Percentiles rank a stretch among this genome's conserved stretches.
phyloP scores from a whole-genome alignment of 2,113 vertebrate species.

The Ictalurus furcatus region DNA sequence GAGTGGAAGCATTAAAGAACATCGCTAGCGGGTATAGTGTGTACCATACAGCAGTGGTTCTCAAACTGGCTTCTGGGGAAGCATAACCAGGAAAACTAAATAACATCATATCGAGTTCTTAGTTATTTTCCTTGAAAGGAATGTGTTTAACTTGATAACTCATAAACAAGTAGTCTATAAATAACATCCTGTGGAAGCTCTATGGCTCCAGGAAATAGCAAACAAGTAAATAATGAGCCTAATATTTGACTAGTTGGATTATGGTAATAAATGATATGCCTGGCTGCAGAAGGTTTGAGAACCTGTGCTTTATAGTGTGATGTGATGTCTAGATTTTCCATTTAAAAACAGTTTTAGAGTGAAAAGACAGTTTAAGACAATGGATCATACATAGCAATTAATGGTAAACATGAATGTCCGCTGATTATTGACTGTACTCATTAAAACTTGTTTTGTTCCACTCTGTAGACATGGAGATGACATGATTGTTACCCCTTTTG shows the following conservation, averaged over 20 bases:
- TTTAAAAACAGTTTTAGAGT: background rate
- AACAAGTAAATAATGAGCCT: background rate
- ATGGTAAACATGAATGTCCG: background rate
- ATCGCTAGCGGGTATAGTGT: background rate
- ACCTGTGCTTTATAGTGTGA: background rate
- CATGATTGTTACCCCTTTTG: conserved; percentile 99
- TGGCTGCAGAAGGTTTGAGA: background rate
- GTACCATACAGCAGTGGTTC: too few species aligned
- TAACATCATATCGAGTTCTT: background rate
- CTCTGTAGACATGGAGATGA: conserved; percentile 95
- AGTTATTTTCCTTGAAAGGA: background rate
- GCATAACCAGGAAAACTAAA: too few species aligned
- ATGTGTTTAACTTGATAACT: background rate
- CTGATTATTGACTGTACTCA: conserved; percentile 3
- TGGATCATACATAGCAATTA: background rate
- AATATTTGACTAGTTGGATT: background rate
- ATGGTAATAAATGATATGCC: background rate
- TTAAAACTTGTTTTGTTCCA: conserved; percentile 51
- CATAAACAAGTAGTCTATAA: background rate
- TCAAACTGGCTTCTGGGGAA: too few species aligned
- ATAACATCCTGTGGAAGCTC: background rate
- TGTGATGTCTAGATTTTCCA: background rate
- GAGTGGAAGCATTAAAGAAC: conserved; percentile 56
- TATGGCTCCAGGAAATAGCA: background rate
- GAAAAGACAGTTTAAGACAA: too few species aligned